Percentiles rank a stretch among this genome's conserved stretches.
Evolutionary conservation across 2,888 invertebrate genomes (phyloP).

Genomic region (Leistus spinibarbis): DNA sequence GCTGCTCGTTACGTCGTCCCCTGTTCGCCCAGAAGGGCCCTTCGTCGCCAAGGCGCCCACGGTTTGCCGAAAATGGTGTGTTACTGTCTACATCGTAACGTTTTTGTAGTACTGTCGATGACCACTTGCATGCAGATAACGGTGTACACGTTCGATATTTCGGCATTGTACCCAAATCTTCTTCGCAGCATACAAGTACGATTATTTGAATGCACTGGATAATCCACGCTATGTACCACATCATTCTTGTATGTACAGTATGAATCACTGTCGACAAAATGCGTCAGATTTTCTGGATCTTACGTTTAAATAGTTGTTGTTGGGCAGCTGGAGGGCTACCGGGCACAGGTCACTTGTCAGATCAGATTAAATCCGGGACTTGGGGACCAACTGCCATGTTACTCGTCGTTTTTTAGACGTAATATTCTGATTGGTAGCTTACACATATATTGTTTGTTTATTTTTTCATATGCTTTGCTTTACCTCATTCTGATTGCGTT

Average conservation of each 20-base stretch:
- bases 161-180: neutral
- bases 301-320: neutral
- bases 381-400: constrained; percentile 50
- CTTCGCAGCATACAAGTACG: constrained; percentile 8
- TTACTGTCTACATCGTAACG: constrained; percentile 46
- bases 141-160: neutral
- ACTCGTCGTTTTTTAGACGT: constrained; percentile 44
- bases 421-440: constrained; percentile 41
- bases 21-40: constrained; percentile 61
- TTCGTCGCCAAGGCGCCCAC: constrained; percentile 46
- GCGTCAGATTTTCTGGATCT: neutral
- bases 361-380: constrained; percentile 54
- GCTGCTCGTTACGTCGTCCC: constrained; percentile 53
- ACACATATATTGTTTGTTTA: constrained; percentile 19
- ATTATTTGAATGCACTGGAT: constrained; percentile 17
- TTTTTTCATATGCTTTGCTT: constrained; percentile 10
- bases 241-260: neutral
- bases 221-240: constrained; percentile 15
- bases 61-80: constrained; percentile 43
- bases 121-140: neutral
- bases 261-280: neutral
- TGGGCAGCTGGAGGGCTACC: neutral
- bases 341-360: constrained; percentile 41
- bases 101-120: constrained; percentile 5
- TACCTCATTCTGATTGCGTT: constrained; percentile 14